Percentiles rank a stretch among this genome's conserved stretches.
Conservation (phyloP, 1,140 invertebrate species). For the Andrena cerasifolii region DNA sequence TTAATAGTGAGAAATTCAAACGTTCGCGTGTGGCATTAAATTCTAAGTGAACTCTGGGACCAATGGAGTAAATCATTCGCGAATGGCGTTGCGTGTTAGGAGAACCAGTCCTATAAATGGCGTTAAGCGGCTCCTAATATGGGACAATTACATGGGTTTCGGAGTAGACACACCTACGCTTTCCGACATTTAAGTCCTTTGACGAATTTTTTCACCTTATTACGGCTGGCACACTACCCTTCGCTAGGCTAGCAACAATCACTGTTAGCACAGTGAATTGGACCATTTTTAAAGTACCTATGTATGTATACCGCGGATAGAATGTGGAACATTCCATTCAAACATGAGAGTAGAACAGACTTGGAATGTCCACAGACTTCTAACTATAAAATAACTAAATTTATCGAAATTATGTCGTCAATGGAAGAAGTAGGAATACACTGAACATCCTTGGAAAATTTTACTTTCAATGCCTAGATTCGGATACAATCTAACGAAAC, state of each 20-base stretch:
- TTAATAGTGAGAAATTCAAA: conserved; percentile 12
- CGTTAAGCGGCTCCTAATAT: conserved; percentile 70
- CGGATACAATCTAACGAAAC: too few species aligned
- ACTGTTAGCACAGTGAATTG: too few species aligned
- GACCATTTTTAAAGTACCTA: background rate
- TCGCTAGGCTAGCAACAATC: background rate
- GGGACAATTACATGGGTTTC: conserved; percentile 70
- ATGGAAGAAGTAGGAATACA: too few species aligned
- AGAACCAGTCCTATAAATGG: conserved; percentile 65
- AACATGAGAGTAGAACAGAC: too few species aligned
- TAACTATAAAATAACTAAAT: too few species aligned
- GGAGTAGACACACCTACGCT: conserved; percentile 51
- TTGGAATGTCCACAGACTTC: too few species aligned
- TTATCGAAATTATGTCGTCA: too few species aligned
- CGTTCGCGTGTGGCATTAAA: conserved; percentile 37
- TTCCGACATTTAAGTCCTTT: conserved; percentile 3
- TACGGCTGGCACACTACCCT: background rate
- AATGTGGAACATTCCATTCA: too few species aligned
- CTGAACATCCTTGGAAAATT: too few species aligned
- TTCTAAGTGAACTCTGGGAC: conserved; percentile 25
- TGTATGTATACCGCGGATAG: too few species aligned
- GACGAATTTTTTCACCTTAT: background rate
- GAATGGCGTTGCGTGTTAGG: conserved; percentile 61
- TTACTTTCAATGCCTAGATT: too few species aligned
- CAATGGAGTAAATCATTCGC: conserved; percentile 66